Base-by-base conservation (phyloP, 2,113 vertebrate genomes). In the Podiceps cristatus region DNA sequence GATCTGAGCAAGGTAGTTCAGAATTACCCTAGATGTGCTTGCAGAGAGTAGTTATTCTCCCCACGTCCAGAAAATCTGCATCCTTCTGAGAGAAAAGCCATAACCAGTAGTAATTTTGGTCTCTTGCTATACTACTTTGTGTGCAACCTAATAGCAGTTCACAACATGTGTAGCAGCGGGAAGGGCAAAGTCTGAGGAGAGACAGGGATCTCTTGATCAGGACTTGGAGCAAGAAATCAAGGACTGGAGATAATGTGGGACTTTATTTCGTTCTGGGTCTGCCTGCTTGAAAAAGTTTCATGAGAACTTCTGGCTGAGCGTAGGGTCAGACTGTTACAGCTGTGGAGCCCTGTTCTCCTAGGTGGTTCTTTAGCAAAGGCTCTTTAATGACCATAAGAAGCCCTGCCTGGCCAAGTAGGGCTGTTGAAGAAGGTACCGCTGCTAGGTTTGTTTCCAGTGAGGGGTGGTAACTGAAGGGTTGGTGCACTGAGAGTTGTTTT, bases 11-110 rank as follows among this genome's bases (percentile, higher is more conserved):
- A 63, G n/a, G 20, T 58, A 58, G 33, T 19, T 84, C 11, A 33
- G 28, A 77, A n/a, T 63, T 62, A 55, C 7, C 8, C 31, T 35
- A 5, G 0, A 0, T 52, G 22, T 47, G 23, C 28, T 68, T 69
- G 18, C 27, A 49, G 19, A 27, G 31, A 9, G 3, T 27, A 45
- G 40, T 56, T 60, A 18, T 44, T 72, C 24, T 72, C 35, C 27
- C 35, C 3, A 0, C 0, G 0, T 40, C 27, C 23, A 19, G 44
- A 60, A 59, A 40, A 44, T 27, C 10, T 68, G 8, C 1, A 1
- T 75, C 18, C 13, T 60, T 92, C 62, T 74, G 63, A 86, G 76
- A 53, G 42, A 64, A 47, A 29, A 64, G 37, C 33, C 1, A 0
- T 45, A 9, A 86, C 28, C 5, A 3, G 18, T 33, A 47, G 18